A percentile compares a stretch with the other conserved stretches of the same genome.
These are phyloP conservation scores for Varanus salvator DNA, from an alignment of 2,113 vertebrate genomes.

Conservation along the genomic window DNA sequence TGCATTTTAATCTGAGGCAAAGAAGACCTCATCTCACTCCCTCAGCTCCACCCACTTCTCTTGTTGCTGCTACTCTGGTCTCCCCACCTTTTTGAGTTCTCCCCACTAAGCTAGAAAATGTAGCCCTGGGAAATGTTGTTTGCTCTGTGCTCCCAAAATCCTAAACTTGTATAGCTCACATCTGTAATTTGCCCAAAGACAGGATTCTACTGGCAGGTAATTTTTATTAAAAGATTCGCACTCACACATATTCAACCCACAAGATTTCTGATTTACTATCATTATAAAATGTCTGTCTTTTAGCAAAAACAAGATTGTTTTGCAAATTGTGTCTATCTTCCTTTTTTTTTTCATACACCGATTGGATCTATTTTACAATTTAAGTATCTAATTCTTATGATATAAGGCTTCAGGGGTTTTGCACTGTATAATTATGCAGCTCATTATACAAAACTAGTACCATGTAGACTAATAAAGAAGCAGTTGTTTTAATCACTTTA, in stretches of 20 bases:
- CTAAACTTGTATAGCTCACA: background rate
- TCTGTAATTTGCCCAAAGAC: background rate
- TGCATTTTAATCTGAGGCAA: background rate
- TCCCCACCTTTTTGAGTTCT: background rate
- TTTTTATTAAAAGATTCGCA: background rate
- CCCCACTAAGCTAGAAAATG: background rate
- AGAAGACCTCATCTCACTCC: too few relatives aligned
- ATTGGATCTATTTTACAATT: constrained; percentile 39
- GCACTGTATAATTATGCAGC: constrained; percentile 34
- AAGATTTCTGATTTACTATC: background rate
- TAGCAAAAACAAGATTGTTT: background rate
- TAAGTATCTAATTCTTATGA: constrained; percentile 24
- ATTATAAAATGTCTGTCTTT: background rate
- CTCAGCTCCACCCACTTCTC: background rate
- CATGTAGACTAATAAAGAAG: constrained; percentile 54
- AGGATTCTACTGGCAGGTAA: background rate
- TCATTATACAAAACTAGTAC: constrained; percentile 36
- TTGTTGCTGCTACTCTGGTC: background rate
- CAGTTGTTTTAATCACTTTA: constrained; percentile 59
- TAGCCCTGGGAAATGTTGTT: background rate
- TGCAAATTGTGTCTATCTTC: background rate
- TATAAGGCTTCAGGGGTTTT: constrained; percentile 1
- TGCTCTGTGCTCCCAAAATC: background rate
- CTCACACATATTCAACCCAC: background rate
- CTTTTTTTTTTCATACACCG: background rate